Conservation (phyloP, 2,888 invertebrate genomes). For the Autographa pulchrina region DNA sequence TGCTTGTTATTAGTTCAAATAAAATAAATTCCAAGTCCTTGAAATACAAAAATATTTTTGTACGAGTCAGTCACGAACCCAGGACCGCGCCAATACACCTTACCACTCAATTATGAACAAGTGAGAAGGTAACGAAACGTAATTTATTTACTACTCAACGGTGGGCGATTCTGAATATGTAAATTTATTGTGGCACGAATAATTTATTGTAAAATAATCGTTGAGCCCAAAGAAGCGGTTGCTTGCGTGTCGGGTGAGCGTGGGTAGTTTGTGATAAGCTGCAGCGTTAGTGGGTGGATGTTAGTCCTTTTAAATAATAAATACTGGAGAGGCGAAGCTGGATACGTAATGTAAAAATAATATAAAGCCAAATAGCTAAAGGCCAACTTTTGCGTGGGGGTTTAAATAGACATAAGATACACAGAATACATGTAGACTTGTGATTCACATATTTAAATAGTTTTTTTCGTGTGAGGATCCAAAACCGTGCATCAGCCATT, state of each 20-base stretch:
- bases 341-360: too few relatives aligned
- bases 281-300: conserved; percentile 20
- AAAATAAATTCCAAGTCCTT: not conserved
- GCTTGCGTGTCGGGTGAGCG: conserved; percentile 78
- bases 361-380: too few relatives aligned
- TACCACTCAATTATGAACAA: conserved; percentile 77
- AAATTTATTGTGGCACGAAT: conserved; percentile 80
- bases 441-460: too few relatives aligned
- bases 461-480: too few relatives aligned
- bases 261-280: conserved; percentile 18
- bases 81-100: conserved; percentile 52
- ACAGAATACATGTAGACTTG: too few relatives aligned
- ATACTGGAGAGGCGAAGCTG: too few relatives aligned
- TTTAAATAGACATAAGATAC: too few relatives aligned
- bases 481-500: too few relatives aligned
- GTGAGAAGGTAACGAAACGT: conserved; percentile 85
- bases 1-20: not conserved
- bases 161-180: conserved; percentile 79
- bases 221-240: conserved; percentile 78
- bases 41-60: conserved; percentile 9
- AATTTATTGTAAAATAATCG: conserved; percentile 86
- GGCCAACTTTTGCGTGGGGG: too few relatives aligned
- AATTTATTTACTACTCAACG: conserved; percentile 85
- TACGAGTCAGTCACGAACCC: conserved; percentile 42
- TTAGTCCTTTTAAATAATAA: not conserved